Percentiles rank a stretch among this genome's conserved stretches.
These are phyloP conservation scores for Gortyna flavago DNA, from an alignment of 2,888 invertebrate genomes.

Conservation along the genomic window DNA sequence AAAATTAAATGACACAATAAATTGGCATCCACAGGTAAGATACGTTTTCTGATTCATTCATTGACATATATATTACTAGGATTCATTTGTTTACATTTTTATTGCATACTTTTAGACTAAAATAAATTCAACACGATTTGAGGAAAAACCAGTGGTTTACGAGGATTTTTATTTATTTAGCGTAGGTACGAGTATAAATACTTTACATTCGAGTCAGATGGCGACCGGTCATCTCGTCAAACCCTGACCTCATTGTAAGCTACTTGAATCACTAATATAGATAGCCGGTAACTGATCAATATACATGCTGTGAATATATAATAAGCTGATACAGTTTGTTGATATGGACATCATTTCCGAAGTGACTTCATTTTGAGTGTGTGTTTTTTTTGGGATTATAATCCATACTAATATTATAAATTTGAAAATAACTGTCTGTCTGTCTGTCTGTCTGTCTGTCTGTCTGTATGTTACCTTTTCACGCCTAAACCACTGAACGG, in stretches of 20 bases:
- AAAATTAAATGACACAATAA: neutral
- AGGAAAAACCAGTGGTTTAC: slow-evolving; percentile 28
- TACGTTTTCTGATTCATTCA: neutral
- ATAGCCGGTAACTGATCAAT: slow-evolving; percentile 44
- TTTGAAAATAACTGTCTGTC: no score
- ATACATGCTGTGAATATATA: slow-evolving; percentile 38
- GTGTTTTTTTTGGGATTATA: neutral
- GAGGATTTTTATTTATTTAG: slow-evolving; percentile 16
- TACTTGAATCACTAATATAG: slow-evolving; percentile 50
- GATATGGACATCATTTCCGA: slow-evolving; percentile 9
- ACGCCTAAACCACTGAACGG: no score
- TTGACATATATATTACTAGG: neutral
- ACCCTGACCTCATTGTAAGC: slow-evolving; percentile 60
- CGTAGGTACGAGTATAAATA: slow-evolving; percentile 12
- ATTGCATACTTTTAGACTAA: neutral
- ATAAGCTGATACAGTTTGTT: slow-evolving; percentile 17
- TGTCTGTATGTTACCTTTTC: no score
- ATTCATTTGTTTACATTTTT: neutral
- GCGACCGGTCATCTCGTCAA: slow-evolving; percentile 34
- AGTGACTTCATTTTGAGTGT: slow-evolving; percentile 6
- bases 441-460: no score
- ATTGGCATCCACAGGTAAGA: neutral
- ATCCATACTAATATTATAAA: no score
- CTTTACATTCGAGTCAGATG: slow-evolving; percentile 50
- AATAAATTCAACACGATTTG: slow-evolving; percentile 7